Evolutionary conservation across 2,888 invertebrate genomes (phyloP).

Genomic region (Troides helena): DNA sequence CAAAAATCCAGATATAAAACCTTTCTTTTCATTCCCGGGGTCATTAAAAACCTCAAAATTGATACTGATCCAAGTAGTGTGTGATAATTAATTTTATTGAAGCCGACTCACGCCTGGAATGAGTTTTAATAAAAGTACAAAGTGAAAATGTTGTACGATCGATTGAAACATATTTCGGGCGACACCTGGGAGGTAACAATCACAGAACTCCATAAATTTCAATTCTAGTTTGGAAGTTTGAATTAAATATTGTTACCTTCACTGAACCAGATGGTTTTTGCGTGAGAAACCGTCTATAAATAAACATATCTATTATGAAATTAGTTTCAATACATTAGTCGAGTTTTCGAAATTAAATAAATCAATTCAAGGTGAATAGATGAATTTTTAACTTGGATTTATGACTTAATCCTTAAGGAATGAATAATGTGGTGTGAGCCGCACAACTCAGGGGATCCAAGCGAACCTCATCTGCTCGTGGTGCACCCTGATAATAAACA

Average conservation of each 20-base stretch:
- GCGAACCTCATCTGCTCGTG: too few relatives aligned
- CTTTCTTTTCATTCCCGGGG: too few relatives aligned
- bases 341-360: too few relatives aligned
- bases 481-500: too few relatives aligned
- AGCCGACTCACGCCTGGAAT: background rate
- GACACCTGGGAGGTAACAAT: slow-evolving; percentile 7
- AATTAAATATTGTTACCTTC: slow-evolving; percentile 16
- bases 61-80: background rate
- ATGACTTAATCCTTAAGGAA: background rate
- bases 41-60: background rate
- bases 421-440: background rate
- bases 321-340: background rate
- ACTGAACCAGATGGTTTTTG: slow-evolving; percentile 12
- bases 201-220: slow-evolving; percentile 12
- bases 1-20: too few relatives aligned
- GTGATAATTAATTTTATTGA: too few relatives aligned
- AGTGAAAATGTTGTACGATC: slow-evolving; percentile 2
- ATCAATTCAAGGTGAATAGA: too few relatives aligned
- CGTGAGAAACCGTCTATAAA: background rate
- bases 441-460: too few relatives aligned
- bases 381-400: background rate
- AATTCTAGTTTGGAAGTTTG: slow-evolving; percentile 21
- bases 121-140: background rate
- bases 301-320: background rate
- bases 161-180: slow-evolving; percentile 1